These are phyloP conservation scores for Cheilosia soror DNA, from an alignment of 2,888 invertebrate species.

Conservation along the genomic window DNA sequence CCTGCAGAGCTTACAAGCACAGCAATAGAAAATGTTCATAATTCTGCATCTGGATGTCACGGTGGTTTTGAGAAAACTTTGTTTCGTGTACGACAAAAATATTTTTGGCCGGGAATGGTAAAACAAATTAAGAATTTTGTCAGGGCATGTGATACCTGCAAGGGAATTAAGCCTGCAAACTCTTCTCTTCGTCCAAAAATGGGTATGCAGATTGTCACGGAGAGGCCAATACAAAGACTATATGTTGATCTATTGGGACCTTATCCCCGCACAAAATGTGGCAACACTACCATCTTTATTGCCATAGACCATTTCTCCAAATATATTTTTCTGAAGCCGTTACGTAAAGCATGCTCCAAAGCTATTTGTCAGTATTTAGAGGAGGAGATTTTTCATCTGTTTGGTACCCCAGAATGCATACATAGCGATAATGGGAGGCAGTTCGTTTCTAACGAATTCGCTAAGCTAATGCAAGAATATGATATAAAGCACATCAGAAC, in stretches of 20 bases:
- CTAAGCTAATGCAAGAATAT: background rate
- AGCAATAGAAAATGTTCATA: background rate
- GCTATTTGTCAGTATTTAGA: background rate
- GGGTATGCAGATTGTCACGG: background rate
- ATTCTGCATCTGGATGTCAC: background rate
- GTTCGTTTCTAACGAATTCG: background rate
- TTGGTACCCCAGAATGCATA: background rate
- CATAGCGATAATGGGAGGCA: background rate
- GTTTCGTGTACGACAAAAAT: conserved; percentile 56
- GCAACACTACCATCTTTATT: conserved; percentile 36
- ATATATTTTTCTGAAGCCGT: conserved; percentile 41
- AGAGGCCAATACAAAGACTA: conserved; percentile 36
- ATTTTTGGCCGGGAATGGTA: background rate
- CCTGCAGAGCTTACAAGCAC: background rate
- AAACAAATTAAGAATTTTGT: background rate
- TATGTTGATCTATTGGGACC: conserved; percentile 18
- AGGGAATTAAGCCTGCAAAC: background rate
- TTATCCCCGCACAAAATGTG: conserved; percentile 19
- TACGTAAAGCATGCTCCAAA: conserved; percentile 5
- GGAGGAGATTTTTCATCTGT: background rate
- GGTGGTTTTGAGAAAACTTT: conserved; percentile 7
- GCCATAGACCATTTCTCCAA: conserved; percentile 45
- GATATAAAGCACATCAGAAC: background rate
- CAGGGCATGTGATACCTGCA: background rate
- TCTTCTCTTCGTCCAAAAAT: conserved; percentile 16